Conservation (phyloP, 2,888 invertebrate species). For the Eilema caniola region DNA sequence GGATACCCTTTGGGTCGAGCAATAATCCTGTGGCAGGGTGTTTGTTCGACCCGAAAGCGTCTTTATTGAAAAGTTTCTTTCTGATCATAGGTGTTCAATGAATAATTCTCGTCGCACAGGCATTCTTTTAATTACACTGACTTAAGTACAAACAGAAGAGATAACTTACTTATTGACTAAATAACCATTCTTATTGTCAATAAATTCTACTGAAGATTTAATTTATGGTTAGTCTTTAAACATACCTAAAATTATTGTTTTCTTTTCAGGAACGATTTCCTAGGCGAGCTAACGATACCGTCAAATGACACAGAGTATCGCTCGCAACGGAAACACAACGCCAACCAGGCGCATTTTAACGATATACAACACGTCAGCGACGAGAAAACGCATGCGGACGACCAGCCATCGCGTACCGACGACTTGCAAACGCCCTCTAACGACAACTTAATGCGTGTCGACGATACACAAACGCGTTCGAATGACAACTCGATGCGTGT, state of each 20-base stretch:
- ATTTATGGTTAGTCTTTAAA: background rate
- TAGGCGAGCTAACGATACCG: constrained; percentile 41
- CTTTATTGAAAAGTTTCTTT: too few species aligned
- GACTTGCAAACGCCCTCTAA: background rate
- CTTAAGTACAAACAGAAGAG: too few species aligned
- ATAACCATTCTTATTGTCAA: too few species aligned
- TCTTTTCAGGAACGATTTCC: constrained; percentile 34
- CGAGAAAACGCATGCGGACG: background rate
- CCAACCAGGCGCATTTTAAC: background rate
- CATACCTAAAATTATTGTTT: background rate
- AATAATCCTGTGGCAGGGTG: background rate
- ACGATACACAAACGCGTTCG: background rate
- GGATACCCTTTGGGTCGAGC: background rate
- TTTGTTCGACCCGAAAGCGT: too few species aligned
- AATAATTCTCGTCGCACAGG: too few species aligned
- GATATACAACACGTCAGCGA: background rate
- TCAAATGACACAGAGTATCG: constrained; percentile 5
- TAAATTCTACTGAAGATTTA: too few species aligned
- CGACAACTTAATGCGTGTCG: background rate
- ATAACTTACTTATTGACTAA: too few species aligned
- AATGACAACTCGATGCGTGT: background rate
- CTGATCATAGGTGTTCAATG: too few species aligned
- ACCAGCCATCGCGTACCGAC: background rate
- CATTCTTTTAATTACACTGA: too few species aligned
- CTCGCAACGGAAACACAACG: constrained; percentile 5